phyloP scores from a whole-genome alignment of 2,113 vertebrate genomes.

The Mormyrus lacerda region DNA sequence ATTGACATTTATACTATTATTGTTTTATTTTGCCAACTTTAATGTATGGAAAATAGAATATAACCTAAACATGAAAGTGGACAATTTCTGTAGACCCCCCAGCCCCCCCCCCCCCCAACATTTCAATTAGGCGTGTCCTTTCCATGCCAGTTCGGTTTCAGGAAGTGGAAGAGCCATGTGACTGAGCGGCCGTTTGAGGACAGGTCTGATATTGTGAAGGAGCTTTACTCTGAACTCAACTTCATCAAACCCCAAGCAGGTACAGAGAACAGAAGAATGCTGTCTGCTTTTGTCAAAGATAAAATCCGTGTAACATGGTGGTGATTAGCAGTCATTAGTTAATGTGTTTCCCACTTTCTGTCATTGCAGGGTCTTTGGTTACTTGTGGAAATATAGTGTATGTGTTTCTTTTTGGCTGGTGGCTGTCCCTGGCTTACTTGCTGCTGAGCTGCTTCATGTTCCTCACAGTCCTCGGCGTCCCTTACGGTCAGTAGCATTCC shows the following conservation, averaged over 20 bases:
- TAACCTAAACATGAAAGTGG: background rate
- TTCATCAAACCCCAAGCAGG: conserved; percentile 56
- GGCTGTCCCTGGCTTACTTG: conserved; percentile 69
- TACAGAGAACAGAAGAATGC: conserved; percentile 24
- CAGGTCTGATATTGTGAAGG: conserved; percentile 67
- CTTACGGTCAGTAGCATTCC: conserved; percentile 63
- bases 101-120: too few relatives aligned
- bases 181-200: conserved; percentile 73
- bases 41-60: background rate
- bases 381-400: conserved; percentile 68
- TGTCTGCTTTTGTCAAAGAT: background rate
- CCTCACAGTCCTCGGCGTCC: conserved; percentile 56
- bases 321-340: background rate
- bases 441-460: conserved; percentile 68
- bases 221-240: conserved; percentile 73
- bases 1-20: background rate
- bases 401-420: conserved; percentile 77
- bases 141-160: conserved; percentile 77
- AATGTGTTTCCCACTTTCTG: background rate
- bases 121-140: background rate
- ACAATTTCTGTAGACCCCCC: background rate
- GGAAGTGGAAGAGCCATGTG: conserved; percentile 83
- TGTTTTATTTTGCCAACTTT: background rate
- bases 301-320: too few relatives aligned
- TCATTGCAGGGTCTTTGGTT: conserved; percentile 57